A percentile compares a stretch with the other conserved stretches of the same genome.
Conservation (phyloP, 1,140 invertebrate genomes). For the Lordiphosa clarofinis region DNA sequence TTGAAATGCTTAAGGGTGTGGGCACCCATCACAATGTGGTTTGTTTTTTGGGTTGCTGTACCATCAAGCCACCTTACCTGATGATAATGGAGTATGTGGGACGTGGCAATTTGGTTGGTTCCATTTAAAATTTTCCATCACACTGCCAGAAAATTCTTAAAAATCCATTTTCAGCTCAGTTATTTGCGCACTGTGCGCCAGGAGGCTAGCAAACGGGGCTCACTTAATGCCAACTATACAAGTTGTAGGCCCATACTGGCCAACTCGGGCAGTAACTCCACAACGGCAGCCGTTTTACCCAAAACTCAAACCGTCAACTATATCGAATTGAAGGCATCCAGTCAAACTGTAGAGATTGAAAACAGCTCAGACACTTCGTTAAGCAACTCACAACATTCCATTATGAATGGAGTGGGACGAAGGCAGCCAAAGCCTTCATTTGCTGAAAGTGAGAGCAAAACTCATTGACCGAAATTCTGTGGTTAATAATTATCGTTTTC, state of each 20-base stretch:
- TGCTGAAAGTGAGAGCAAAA: slow-evolving; percentile 62
- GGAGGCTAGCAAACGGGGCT: slow-evolving; percentile 37
- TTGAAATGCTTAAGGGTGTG: slow-evolving; percentile 88
- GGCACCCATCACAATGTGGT: slow-evolving; percentile 90
- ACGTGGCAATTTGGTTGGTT: slow-evolving; percentile 86
- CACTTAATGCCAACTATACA: slow-evolving; percentile 46
- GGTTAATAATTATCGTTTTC: background rate
- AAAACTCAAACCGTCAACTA: slow-evolving; percentile 46
- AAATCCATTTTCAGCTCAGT: slow-evolving; percentile 31
- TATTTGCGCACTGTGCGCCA: slow-evolving; percentile 62
- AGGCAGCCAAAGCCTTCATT: slow-evolving; percentile 34
- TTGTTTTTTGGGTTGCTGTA: slow-evolving; percentile 88
- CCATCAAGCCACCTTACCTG: slow-evolving; percentile 83
- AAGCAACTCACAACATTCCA: background rate
- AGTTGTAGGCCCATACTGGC: slow-evolving; percentile 17
- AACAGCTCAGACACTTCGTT: slow-evolving; percentile 9
- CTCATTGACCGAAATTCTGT: too few relatives aligned
- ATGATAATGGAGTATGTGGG: slow-evolving; percentile 90
- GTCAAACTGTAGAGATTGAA: slow-evolving; percentile 7
- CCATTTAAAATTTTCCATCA: too few relatives aligned
- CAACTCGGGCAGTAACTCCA: slow-evolving; percentile 7
- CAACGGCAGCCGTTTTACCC: background rate
- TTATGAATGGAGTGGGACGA: slow-evolving; percentile 4
- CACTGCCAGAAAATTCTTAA: background rate
- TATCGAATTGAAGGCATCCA: slow-evolving; percentile 63